Percentiles rank a stretch among this genome's conserved stretches.
Conservation (phyloP, 2,797 vertebrate genomes). For the Microctenopoma lineatum region DNA sequence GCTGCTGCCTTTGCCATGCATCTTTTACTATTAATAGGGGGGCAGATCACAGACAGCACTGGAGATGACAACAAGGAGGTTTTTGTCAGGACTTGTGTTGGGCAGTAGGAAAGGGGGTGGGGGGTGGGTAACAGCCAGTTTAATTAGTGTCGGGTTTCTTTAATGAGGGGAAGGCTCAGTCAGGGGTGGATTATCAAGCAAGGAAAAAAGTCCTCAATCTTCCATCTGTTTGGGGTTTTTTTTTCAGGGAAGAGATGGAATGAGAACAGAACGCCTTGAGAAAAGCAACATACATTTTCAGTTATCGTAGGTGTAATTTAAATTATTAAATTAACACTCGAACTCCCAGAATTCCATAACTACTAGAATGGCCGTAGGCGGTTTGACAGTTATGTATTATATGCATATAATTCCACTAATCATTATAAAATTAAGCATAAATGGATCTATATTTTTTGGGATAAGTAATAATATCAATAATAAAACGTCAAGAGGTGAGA, state of each 20-base stretch:
- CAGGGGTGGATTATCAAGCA: conserved; percentile 64
- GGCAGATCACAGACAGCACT: conserved; percentile 27
- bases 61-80: conserved; percentile 66
- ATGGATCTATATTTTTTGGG: no score
- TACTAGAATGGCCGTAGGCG: no score
- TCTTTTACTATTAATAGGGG: conserved; percentile 48
- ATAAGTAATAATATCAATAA: no score
- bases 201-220: conserved; percentile 22
- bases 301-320: conserved; percentile 8
- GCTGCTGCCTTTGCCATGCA: conserved; percentile 6
- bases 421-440: no score
- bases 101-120: no score
- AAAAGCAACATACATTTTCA: neutral
- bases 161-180: conserved; percentile 70
- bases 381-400: no score
- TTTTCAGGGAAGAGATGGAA: conserved; percentile 26
- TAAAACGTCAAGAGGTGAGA: no score
- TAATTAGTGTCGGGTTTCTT: conserved; percentile 71
- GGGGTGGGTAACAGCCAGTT: conserved; percentile 47
- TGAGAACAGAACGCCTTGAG: neutral
- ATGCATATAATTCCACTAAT: no score
- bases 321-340: no score
- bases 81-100: conserved; percentile 57
- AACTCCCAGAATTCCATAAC: no score
- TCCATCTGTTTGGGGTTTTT: conserved; percentile 48